Base-by-base conservation (phyloP, 2,797 vertebrate species). In the Eutrigla gurnardus region DNA sequence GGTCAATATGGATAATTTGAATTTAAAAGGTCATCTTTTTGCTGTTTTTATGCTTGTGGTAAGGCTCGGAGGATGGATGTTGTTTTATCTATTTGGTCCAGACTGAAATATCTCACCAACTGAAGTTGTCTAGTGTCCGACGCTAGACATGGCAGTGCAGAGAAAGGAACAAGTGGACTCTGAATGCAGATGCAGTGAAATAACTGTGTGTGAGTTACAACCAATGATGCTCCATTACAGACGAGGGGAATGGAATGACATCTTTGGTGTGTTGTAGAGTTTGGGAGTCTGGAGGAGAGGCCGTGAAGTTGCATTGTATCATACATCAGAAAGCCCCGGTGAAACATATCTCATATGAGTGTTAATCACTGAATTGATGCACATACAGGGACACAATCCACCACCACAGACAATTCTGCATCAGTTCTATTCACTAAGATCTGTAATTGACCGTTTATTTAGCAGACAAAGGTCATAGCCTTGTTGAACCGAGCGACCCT, bases 11-110 rank as follows among this genome's bases (percentile, higher is more conserved):
- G 36, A 32, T 69, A 17, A 66, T 64, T 73, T 6, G 1, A 62
- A 66, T 3, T 55, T 65, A 47, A 40, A 79, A 64, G 55, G 45
- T 74, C 45, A 62, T 25, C 8, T 15, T 58, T 32, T 55, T 57
- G 33, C 49, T 63, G 46, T 40, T 73, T 73, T 42, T 40, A 7
- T 17, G 47, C 37, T 50, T 14, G 17, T 42, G 43, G 33, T 18
- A n/a, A 52, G 45, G 18, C 60, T 59, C 3, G 18, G 12, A 18
- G 42, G 8, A 65, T 52, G 53, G 61, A 10, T 18, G 17, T 66
- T 15, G 15, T 32, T 17, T n/a, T 5, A 46, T 5, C 14, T 15
- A 40, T 36, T 54, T 46, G 40, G n/a, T 49, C 18, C 36, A 43
- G 12, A 58, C 7, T 15, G 3, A 54, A 54, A 60, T 53, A 52